phyloP scores from a whole-genome alignment of 2,113 vertebrate genomes.

The Pleuronectes platessa region DNA sequence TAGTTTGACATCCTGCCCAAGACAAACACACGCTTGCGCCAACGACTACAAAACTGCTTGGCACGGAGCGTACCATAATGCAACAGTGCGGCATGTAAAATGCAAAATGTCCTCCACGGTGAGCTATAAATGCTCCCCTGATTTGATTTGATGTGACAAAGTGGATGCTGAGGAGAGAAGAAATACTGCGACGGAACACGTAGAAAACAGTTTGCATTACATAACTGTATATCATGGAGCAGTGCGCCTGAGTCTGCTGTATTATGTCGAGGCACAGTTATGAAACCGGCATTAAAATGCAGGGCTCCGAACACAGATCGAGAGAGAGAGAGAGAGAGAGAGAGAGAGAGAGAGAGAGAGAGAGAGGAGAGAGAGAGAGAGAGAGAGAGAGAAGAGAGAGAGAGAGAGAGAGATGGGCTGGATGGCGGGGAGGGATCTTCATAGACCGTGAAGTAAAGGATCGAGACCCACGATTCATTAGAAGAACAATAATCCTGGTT shows the following conservation, averaged over 20 bases:
- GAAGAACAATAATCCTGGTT: constrained; percentile 4
- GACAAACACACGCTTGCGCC: constrained; percentile 25
- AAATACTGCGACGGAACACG: constrained; percentile 49
- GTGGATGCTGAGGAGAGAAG: constrained; percentile 52
- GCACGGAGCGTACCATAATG: constrained; percentile 41
- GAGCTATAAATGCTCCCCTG: constrained; percentile 59
- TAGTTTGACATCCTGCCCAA: constrained; percentile 25
- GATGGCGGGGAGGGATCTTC: constrained; percentile 36
- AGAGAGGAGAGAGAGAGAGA: constrained; percentile 23
- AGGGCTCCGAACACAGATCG: constrained; percentile 46
- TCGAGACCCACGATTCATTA: constrained; percentile 28
- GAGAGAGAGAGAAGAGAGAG: constrained; percentile 21
- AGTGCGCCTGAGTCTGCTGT: constrained; percentile 52
- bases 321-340: constrained; percentile 23
- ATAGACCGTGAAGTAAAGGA: constrained; percentile 29
- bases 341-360: constrained; percentile 27
- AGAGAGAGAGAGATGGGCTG: constrained; percentile 28
- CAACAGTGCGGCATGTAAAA: constrained; percentile 28
- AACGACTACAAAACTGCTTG: constrained; percentile 30
- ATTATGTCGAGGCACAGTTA: constrained; percentile 65
- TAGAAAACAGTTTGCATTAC: constrained; percentile 70
- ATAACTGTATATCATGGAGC: constrained; percentile 65
- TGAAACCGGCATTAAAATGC: constrained; percentile 73
- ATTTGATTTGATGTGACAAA: constrained; percentile 72
- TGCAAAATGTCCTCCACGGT: constrained; percentile 31